Evolutionary conservation across 2,797 vertebrate genomes (phyloP), one percentile per base, ranked within the genome.

Genomic region (Falco naumanni): DNA sequence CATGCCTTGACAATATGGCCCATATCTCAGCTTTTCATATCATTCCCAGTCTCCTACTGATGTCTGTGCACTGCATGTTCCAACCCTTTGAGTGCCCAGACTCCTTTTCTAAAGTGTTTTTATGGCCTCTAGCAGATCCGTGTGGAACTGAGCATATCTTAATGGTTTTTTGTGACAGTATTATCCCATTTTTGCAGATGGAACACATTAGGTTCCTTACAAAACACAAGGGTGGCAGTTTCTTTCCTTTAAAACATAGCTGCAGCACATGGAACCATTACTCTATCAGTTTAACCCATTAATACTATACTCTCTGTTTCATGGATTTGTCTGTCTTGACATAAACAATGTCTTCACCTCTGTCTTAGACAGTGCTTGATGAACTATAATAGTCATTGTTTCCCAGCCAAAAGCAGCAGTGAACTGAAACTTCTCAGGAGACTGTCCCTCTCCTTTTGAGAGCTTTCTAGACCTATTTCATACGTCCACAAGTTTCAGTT

Each of bases 1-100:
- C 89, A 80, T 88, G 64, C 63, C 72, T 76, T 93, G 81, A 65
- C 74, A 94, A 77, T 69, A 89, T 89, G 89, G 59, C 24, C 59
- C 76, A 43, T 41, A 82, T 76, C 28, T 86, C 69, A 86, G 47
- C 16, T 90, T 88, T 90, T 70, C 5, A 1, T 90, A 50, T 74
- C 17, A 31, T 86, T 93, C 47, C 59, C 0, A 0, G 22, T 54
- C 54, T 86, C 72, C 65, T 69, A 3, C 31, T 66, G 28, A 63
- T 81, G 45, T 89, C 31, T 94, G 54, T 37, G 29, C 4, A 0
- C 31, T 82, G 48, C 24, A 28, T 63, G 79, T 93, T 90, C 33
- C 68, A 83, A 43, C 25, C 5, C 48, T n/a, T 21, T 57, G 31
- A 78, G 47, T 53, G n/a, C 34, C 18, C 25, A 86, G 39, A 43